A percentile compares a stretch with the other conserved stretches of the same genome.
phyloP scores from a whole-genome alignment of 1,140 invertebrate species.

The Aphidius gifuensis region DNA sequence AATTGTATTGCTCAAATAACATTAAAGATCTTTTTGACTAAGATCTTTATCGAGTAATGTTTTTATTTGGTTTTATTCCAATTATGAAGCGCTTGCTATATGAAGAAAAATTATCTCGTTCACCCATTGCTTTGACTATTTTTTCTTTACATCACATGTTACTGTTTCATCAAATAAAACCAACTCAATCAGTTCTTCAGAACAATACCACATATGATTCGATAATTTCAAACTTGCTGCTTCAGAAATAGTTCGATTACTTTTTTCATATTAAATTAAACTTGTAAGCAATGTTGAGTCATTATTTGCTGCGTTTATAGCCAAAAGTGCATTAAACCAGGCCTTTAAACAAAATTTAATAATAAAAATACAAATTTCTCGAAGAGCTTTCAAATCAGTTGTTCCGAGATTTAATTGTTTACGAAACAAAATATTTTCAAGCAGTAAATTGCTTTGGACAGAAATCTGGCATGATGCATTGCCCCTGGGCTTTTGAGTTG shows the following conservation, averaged over 20 bases:
- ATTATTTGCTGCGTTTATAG: conserved; percentile 18
- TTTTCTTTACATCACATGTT: conserved; percentile 26
- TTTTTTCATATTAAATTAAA: conserved; percentile 21
- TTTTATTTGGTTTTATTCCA: conserved; percentile 10
- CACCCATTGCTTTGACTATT: conserved; percentile 16
- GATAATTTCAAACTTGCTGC: conserved; percentile 28
- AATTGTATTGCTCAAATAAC: background rate
- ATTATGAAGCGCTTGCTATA: conserved; percentile 27
- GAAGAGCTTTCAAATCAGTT: conserved; percentile 9
- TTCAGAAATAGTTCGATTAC: conserved; percentile 26
- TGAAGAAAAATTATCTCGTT: background rate
- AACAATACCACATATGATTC: conserved; percentile 37
- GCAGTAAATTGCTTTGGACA: conserved; percentile 30
- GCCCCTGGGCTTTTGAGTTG: conserved; percentile 25
- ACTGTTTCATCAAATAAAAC: conserved; percentile 38
- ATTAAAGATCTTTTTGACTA: conserved; percentile 14
- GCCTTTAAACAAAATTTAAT: conserved; percentile 21
- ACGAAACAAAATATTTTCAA: conserved; percentile 28
- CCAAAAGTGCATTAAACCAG: conserved; percentile 23
- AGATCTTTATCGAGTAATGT: conserved; percentile 13
- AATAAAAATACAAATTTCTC: conserved; percentile 25
- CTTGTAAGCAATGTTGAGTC: conserved; percentile 19
- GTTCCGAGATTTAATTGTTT: conserved; percentile 25
- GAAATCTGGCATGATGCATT: conserved; percentile 32
- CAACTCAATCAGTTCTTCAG: conserved; percentile 27